phyloP scores from a whole-genome alignment of 2,113 vertebrate genomes.

The Haliaeetus leucogaster region DNA sequence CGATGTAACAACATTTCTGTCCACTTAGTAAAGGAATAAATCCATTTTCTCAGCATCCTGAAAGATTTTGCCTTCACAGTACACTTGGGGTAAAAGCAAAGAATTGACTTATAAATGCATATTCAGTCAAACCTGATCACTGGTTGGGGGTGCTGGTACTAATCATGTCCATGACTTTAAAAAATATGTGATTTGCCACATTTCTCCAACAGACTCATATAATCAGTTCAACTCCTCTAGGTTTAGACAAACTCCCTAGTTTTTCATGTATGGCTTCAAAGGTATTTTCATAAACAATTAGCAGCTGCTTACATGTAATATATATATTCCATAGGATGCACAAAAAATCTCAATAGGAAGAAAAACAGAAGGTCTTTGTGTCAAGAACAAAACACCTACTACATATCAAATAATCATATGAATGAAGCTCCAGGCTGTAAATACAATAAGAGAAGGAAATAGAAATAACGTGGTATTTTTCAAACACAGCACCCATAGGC shows the following conservation, averaged over 20 bases:
- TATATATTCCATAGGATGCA: background rate
- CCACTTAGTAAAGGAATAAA: conserved; percentile 12
- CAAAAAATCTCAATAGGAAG: background rate
- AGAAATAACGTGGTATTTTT: background rate
- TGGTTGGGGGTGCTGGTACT: background rate
- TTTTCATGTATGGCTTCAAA: background rate
- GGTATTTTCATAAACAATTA: background rate
- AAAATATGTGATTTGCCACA: fast-evolving
- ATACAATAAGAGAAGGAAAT: background rate
- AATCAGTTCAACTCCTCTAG: background rate
- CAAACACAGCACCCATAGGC: background rate
- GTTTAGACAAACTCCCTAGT: background rate
- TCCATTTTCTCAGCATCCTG: background rate
- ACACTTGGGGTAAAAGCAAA: background rate
- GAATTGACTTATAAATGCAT: background rate
- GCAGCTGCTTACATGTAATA: background rate
- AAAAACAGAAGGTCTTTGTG: background rate
- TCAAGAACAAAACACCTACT: background rate
- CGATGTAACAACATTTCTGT: background rate
- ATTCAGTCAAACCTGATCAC: background rate
- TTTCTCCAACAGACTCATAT: background rate
- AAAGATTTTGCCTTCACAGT: background rate
- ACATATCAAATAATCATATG: background rate
- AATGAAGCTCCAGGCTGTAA: background rate
- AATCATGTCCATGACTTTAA: background rate